Evolutionary conservation across 2,113 vertebrate genomes (phyloP), one percentile per base, ranked within the genome.

Genomic region (Stigmatopora argus): DNA sequence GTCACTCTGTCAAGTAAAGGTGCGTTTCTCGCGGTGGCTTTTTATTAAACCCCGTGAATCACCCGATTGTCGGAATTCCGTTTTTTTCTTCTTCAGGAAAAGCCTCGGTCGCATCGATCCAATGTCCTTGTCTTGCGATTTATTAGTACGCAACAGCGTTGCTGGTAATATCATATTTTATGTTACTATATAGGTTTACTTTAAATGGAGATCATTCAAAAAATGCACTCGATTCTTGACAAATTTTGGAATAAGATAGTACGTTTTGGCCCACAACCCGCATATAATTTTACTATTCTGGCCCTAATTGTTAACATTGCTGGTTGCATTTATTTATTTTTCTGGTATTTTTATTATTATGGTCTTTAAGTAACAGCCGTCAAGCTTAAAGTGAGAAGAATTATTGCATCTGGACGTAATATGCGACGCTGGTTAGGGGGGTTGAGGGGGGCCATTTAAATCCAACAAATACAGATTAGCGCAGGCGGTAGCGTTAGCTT

Each of bases 21-120:
- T 81, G 81, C 70, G 67, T 81, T 82, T 71, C 75, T 81, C 62
- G 11, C 31, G 65, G 74, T 3, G 2, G 65, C 34, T 64, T 73
- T 73, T 84, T 78, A 75, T 85, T 78, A 79, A 86, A 78, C 41
- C 58, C 11, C 70, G 64, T 66, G 67, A 82, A 80, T 84, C 67
- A 69, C 66, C 9, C 38, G 38, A 41, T 7, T 41, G 38, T 41
- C 7, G 38, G 38, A 41, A 41, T 41, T 41, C 38, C 9, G 38
- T 41, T 9, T 38, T 38, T 38, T 38, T 7, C 7, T 38, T n/a
- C n/a, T n/a, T n/a, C n/a, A n/a, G n/a, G n/a, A n/a, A n/a, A n/a
- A n/a, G 38, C 38, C 38, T 10, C 38, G 38, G 38, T 10, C 38
- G 38, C 38, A 41, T 41, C 38, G 38, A 41, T 41, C 38, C 38